Base-by-base conservation (phyloP, 30 jellyfish, hydroid and myxozoan species). In the Nemopilema nomurai region DNA sequence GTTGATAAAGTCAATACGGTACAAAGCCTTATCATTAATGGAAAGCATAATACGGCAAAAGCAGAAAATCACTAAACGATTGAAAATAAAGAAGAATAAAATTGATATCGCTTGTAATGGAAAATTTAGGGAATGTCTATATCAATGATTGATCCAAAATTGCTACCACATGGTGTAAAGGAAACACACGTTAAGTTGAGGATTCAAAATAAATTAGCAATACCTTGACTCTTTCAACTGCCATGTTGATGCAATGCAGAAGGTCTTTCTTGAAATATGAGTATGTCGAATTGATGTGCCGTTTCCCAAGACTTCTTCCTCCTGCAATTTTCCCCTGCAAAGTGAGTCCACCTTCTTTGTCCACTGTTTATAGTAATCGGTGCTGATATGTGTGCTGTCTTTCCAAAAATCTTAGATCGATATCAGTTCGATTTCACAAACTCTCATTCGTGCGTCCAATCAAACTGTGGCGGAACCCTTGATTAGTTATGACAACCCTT, bases 381-480 rank as follows among this genome's bases (percentile, higher is more conserved):
- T 6, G 13, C 57, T 41, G 57, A 41, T 41, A 41, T 3, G 57
- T 3, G 57, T 3, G 57, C 57, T 41, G 57, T 41, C 57, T 41
- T 41, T 41, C 57, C 57, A 41, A 41, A 41, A 41, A 41, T 41
- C 57, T 41, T 41, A 41, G 57, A 41, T 41, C 57, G n/a, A 41
- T 41, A 41, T 41, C 57, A 41, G 57, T 3, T 3, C 57, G 57
- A 41, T 13, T 41, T 41, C 57, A 13, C 57, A 6, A 41, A 41
- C 57, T 3, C 69, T 73, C 25, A 66, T 73, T 73, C 21, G 83
- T 57, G 65, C 81, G 49, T 71, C 69, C 51, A 73, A 18, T 73
- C 70, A 73, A 31, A 73, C 83, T 32, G 83, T 73, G 83, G 69
- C 70, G 83, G 71, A 73, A 73, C 70, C 33, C 51, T 73, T 73